These are phyloP conservation scores for Xyrauchen texanus DNA, from an alignment of 2,113 vertebrate species.

Conservation along the genomic window DNA sequence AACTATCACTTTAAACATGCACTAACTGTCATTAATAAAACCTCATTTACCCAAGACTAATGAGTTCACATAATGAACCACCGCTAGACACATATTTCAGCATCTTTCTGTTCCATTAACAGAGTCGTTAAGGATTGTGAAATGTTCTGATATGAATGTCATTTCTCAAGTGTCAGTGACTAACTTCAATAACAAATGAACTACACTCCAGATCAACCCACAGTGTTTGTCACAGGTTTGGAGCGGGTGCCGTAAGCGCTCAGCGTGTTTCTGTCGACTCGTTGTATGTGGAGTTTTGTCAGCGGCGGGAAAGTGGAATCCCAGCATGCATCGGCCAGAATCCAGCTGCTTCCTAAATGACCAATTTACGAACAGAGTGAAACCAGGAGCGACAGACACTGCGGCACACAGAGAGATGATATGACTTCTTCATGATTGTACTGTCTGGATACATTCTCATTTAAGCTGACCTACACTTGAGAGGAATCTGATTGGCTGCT, in stretches of 20 bases:
- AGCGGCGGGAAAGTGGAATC: slow-evolving; percentile 50
- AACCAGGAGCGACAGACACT: slow-evolving; percentile 72
- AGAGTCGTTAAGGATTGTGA: too few species aligned
- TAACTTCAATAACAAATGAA: too few species aligned
- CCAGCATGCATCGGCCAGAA: slow-evolving; percentile 58
- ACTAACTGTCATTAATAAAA: too few species aligned
- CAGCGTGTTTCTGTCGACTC: slow-evolving; percentile 62
- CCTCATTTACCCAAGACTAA: too few species aligned
- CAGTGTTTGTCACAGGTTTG: slow-evolving; percentile 55
- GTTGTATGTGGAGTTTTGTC: slow-evolving; percentile 50
- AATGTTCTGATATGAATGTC: too few species aligned
- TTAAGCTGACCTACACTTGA: neutral
- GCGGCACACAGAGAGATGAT: slow-evolving; percentile 60
- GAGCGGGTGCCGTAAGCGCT: slow-evolving; percentile 69
- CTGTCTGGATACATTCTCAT: neutral
- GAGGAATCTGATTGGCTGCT: neutral
- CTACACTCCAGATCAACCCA: slow-evolving; percentile 22
- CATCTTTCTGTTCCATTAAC: too few species aligned
- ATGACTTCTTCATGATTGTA: slow-evolving; percentile 48
- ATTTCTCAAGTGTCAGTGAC: too few species aligned
- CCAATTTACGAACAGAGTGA: slow-evolving; percentile 70
- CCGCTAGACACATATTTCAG: too few species aligned
- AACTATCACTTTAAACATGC: too few species aligned
- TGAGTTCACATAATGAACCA: too few species aligned
- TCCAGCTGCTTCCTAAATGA: slow-evolving; percentile 77